These are phyloP conservation scores for Stichodactyla mertensii DNA, from an alignment of 64 coral and sea anemone genomes.

Conservation along the genomic window DNA sequence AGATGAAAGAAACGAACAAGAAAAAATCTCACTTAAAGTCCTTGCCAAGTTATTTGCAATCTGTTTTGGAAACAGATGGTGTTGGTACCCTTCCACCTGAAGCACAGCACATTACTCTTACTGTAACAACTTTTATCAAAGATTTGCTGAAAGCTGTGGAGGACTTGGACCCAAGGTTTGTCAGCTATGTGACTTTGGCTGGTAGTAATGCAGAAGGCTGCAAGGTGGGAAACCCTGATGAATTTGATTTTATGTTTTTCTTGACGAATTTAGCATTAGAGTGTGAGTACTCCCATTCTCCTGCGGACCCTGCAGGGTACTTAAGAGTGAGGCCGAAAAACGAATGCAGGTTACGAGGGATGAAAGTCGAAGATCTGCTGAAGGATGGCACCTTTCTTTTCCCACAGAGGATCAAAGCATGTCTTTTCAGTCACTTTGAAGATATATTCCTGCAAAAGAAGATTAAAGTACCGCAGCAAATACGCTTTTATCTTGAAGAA, in stretches of 20 bases:
- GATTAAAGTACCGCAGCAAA: conserved; percentile 24
- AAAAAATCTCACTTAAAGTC: neutral
- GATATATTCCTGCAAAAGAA: conserved; percentile 24
- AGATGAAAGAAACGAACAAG: neutral
- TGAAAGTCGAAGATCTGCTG: conserved; percentile 18
- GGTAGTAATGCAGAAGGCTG: conserved; percentile 39
- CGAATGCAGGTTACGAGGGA: neutral
- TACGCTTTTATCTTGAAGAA: conserved; percentile 37
- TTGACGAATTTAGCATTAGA: conserved; percentile 36
- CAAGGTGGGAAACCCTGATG: conserved; percentile 36
- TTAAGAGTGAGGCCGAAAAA: conserved; percentile 23
- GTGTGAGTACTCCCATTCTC: conserved; percentile 2
- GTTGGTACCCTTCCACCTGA: conserved; percentile 17
- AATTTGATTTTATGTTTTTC: conserved; percentile 42
- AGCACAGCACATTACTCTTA: conserved; percentile 1
- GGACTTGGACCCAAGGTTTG: conserved; percentile 24
- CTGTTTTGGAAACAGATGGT: conserved; percentile 28
- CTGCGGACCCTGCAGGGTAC: conserved; percentile 25
- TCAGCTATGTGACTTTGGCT: conserved; percentile 18
- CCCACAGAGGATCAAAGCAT: conserved; percentile 35
- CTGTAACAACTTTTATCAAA: conserved; percentile 28
- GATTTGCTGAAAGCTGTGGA: conserved; percentile 31
- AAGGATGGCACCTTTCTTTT: conserved; percentile 30
- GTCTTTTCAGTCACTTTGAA: conserved; percentile 41
- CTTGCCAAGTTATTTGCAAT: conserved; percentile 26